Evolutionary conservation across 64 coral and sea anemone species (phyloP).

Genomic region (Montipora capricornis): DNA sequence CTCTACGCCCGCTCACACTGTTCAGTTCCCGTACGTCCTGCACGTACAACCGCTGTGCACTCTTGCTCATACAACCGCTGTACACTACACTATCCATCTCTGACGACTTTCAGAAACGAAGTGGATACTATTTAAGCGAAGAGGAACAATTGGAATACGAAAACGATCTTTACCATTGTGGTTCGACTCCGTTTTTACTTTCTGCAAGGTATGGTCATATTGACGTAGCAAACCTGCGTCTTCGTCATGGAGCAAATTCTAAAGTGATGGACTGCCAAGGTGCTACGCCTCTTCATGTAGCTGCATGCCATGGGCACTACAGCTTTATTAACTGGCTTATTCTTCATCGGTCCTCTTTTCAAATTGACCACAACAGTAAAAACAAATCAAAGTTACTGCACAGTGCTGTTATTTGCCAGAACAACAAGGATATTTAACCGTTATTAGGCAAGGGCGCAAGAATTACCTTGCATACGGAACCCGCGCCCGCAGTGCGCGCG

Average conservation of each 20-base stretch:
- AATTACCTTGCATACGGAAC: background rate
- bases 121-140: background rate
- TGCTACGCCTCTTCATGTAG: constrained; percentile 46
- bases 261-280: constrained; percentile 4
- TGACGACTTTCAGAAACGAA: too few species aligned
- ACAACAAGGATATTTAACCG: background rate
- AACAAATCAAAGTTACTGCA: constrained; percentile 39
- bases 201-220: constrained; percentile 45
- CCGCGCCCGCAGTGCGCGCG: too few species aligned
- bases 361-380: constrained; percentile 17
- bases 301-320: constrained; percentile 61
- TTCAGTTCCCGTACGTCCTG: too few species aligned
- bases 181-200: constrained; percentile 20
- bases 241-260: background rate
- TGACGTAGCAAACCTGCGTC: background rate
- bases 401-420: constrained; percentile 36
- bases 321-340: constrained; percentile 31
- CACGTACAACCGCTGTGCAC: too few species aligned
- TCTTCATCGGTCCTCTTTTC: background rate
- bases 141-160: background rate
- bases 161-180: background rate
- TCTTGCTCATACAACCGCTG: too few species aligned
- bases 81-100: too few species aligned
- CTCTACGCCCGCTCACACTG: too few species aligned
- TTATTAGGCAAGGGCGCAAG: background rate